Conservation (phyloP, 1,140 invertebrate genomes). For the Caenorhabditis latens region DNA sequence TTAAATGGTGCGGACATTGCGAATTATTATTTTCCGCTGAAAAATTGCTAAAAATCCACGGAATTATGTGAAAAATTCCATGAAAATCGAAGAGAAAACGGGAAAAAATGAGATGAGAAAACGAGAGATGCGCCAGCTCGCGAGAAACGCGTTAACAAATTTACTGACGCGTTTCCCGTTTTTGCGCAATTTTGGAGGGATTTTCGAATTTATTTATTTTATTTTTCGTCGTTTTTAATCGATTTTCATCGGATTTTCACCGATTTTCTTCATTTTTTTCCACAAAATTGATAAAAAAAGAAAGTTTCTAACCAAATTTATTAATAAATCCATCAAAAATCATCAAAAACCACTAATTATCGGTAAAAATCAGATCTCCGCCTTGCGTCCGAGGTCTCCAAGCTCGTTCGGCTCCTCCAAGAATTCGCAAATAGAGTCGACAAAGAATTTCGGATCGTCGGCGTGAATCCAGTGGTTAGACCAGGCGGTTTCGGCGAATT, state of each 20-base stretch:
- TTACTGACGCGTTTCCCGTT: not conserved
- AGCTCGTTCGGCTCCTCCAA: slow-evolving; percentile 11
- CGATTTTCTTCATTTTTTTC: too few species aligned
- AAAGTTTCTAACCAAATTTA: too few species aligned
- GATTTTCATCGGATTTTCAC: too few species aligned
- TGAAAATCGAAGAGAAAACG: not conserved
- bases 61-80: not conserved
- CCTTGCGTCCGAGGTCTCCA: not conserved
- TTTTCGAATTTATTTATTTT: slow-evolving; percentile 10
- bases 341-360: too few species aligned
- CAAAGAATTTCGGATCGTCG: slow-evolving; percentile 44
- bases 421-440: slow-evolving; percentile 19
- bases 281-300: too few species aligned
- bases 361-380: not conserved
- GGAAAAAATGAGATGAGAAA: not conserved
- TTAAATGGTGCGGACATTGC: not conserved
- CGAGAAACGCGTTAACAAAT: not conserved
- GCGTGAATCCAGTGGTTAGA: slow-evolving; percentile 49
- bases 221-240: too few species aligned
- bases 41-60: not conserved
- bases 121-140: not conserved
- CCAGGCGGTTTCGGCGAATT: slow-evolving; percentile 42
- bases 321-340: too few species aligned
- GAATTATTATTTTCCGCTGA: not conserved
- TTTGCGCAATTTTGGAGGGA: not conserved